Base-by-base conservation (phyloP, 1,140 invertebrate species). In the Matsumurasca onukii region DNA sequence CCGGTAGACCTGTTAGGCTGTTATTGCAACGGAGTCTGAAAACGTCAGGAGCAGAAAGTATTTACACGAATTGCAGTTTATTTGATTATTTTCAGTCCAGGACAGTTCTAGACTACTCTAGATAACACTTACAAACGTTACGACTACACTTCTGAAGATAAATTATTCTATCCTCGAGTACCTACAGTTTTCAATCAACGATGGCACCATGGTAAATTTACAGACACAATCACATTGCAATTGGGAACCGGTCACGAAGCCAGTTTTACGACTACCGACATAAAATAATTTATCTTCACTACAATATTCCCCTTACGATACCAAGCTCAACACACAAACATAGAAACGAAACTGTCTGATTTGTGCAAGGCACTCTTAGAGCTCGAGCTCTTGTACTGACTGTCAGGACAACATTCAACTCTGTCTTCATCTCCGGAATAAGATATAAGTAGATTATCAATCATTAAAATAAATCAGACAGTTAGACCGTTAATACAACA, bases 241-340 rank as follows among this genome's bases (percentile, higher is more conserved):
- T 27, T 59, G 13, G 5, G 12, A 22, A 9, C 55, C 30, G 55
- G 25, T 59, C n/a, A n/a, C n/a, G n/a, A n/a, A n/a, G n/a, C n/a
- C n/a, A n/a, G 25, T 27, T 25, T 27, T 9, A 59, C 25, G 24
- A 59, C 24, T 27, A 3, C 15, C 24, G 3, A 27, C 25, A 27
- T 29, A 59, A 59, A 59, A 59, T 59, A 59, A 59, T 59, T 59
- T 59, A 59, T 29, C 55, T 59, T 59, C 55, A 25, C 5, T 39
- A 9, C 5, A 39, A 39, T 17, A 39, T 39, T 39, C 17, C 25
- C 55, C 30, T 5, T 9, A 45, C 39, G n/a, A 45, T 52, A n/a
- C 22, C 49, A 13, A 15, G 49, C 49, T 15, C 22, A n/a, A 24
- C 49, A 52, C 12, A 52, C 49, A 52, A 52, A 52, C 22, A 52